phyloP scores from a whole-genome alignment of 2,888 invertebrate genomes.

The Polymixis flavicincta region DNA sequence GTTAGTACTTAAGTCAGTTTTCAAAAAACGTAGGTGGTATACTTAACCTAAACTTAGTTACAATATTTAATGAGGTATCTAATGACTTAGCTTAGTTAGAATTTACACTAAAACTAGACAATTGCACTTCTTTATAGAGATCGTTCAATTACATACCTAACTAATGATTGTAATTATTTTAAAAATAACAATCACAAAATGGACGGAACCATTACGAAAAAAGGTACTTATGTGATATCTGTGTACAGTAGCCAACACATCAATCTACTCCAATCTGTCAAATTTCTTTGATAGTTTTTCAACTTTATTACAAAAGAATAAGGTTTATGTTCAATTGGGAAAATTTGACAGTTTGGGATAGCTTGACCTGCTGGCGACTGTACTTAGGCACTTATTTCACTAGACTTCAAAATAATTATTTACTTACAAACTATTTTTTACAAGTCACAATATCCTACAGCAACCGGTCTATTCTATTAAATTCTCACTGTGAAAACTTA shows the following conservation, averaged over 20 bases:
- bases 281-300: no score
- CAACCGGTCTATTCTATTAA: background rate
- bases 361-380: no score
- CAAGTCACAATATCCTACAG: background rate
- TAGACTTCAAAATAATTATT: background rate
- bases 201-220: constrained; percentile 40
- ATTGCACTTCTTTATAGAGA: constrained; percentile 38
- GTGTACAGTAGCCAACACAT: no score
- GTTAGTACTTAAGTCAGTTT: no score
- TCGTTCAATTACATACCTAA: constrained; percentile 18
- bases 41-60: no score
- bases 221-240: background rate
- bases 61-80: background rate
- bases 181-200: constrained; percentile 36
- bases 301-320: no score
- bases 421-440: background rate
- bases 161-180: background rate
- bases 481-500: background rate
- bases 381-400: background rate
- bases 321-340: no score
- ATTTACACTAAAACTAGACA: constrained; percentile 6
- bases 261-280: no score
- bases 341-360: no score
- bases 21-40: no score
- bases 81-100: background rate